These are phyloP conservation scores for Porites australiensis DNA, from an alignment of 64 coral and sea anemone species.

Conservation along the genomic window DNA sequence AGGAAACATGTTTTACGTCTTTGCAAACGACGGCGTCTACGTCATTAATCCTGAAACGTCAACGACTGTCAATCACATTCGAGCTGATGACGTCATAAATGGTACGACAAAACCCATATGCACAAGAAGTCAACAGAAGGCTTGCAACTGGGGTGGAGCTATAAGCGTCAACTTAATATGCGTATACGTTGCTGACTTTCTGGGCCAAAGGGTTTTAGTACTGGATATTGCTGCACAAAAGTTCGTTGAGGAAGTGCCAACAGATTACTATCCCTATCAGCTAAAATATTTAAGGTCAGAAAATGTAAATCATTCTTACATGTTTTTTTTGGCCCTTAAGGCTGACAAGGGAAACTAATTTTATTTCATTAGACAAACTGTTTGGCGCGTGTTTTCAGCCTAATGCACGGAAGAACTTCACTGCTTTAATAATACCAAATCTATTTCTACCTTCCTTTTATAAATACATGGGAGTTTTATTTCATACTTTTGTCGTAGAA, in stretches of 20 bases:
- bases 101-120: slow-evolving; percentile 38
- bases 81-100: slow-evolving; percentile 67
- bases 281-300: slow-evolving; percentile 57
- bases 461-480: no score
- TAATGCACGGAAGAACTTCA: no score
- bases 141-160: slow-evolving; percentile 74
- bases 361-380: no score
- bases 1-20: slow-evolving; percentile 57
- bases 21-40: slow-evolving; percentile 66
- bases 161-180: slow-evolving; percentile 30
- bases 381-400: no score
- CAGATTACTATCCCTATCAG: slow-evolving; percentile 53
- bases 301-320: neutral
- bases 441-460: no score
- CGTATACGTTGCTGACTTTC: slow-evolving; percentile 61
- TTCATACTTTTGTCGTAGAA: no score
- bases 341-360: no score
- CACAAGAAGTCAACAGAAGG: slow-evolving; percentile 18
- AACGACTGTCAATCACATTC: slow-evolving; percentile 51
- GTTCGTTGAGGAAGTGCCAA: slow-evolving; percentile 46
- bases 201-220: slow-evolving; percentile 59
- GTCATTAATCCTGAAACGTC: slow-evolving; percentile 66
- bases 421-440: no score
- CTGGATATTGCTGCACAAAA: slow-evolving; percentile 44
- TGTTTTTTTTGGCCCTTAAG: neutral